Evolutionary conservation across 64 coral and sea anemone species (phyloP), one percentile per base, ranked within the genome.

Genomic region (Dendrophyllia cribrosa): DNA sequence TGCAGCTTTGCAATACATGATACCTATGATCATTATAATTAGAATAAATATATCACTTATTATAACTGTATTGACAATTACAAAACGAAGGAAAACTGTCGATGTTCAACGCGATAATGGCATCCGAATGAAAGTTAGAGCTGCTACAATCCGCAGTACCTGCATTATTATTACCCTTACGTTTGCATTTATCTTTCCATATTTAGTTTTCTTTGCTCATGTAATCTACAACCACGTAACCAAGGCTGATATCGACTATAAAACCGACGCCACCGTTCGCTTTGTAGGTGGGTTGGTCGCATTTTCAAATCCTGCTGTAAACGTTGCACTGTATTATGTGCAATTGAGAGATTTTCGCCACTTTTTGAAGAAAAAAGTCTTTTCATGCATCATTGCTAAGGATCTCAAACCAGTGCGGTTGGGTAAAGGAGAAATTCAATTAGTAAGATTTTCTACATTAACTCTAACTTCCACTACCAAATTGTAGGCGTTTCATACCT

Each of bases 331-430:
- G 9, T 74, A 74, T 17, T 11, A 46, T 47, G 4, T 16, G 5
- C 71, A 46, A 46, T 46, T 74, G 71, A 44, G 14, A 46, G 71
- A 74, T 19, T 74, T 74, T 74, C 43, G 58, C 63, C 24, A 68
- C 68, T 43, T 92, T 85, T 76, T 74, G 69, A 64, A 92, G 75
- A 25, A 64, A 74, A 46, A 84, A 74, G n/a, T 84, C 12, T 9
- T 25, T 25, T 34, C 22, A 25, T 24, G 67, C 11, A 7, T 34
- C 66, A 23, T 22, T 4, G 22, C 2, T 26, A 5, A 70, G 7
- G 25, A 58, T 9, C 55, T 9, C 55, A 58, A 58, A 58, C 7
- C 7, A 58, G 55, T 58, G 55, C 7, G 55, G 7, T 58, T 58
- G 2, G 55, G 7, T 58, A 58, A 58, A 9, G 55, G 7, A 58